A percentile compares a stretch with the other conserved stretches of the same genome.
phyloP scores from a whole-genome alignment of 2,113 vertebrate species.

The Struthidea cinerea region DNA sequence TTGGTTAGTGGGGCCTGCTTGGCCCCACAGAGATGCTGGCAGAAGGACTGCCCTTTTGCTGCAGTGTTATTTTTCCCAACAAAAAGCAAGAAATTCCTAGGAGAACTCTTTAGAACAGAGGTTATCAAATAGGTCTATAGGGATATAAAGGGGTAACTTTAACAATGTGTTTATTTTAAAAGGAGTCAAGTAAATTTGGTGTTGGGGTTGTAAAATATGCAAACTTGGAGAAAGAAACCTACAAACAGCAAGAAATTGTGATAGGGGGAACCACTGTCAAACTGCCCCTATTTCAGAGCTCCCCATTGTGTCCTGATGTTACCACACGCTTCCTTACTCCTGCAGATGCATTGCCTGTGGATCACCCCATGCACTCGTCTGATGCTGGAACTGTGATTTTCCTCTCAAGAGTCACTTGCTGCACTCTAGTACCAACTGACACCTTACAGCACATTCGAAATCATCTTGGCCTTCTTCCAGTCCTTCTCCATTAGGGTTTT shows the following conservation, averaged over 20 bases:
- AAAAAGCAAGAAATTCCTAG: neutral
- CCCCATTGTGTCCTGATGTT: neutral
- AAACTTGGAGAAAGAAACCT: neutral
- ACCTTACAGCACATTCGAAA: neutral
- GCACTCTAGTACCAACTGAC: neutral
- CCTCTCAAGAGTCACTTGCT: neutral
- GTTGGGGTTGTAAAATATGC: neutral
- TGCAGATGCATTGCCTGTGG: neutral
- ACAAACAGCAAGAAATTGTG: neutral
- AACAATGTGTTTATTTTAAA: neutral
- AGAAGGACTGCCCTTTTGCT: neutral
- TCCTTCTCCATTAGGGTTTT: neutral
- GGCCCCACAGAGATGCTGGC: neutral
- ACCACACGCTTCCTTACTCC: neutral
- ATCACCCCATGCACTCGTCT: accelerated
- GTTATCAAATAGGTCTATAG: neutral
- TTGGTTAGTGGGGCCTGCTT: neutral
- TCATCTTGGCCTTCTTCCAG: neutral
- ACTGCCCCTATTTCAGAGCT: accelerated
- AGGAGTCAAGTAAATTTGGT: neutral
- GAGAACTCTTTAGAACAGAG: neutral
- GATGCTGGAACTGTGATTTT: neutral
- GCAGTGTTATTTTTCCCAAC: neutral
- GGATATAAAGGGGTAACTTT: neutral
- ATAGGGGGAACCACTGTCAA: neutral